Evolutionary conservation across 2,113 vertebrate species (phyloP), one percentile per base, ranked within the genome.

Genomic region (Phaetusa simplex): DNA sequence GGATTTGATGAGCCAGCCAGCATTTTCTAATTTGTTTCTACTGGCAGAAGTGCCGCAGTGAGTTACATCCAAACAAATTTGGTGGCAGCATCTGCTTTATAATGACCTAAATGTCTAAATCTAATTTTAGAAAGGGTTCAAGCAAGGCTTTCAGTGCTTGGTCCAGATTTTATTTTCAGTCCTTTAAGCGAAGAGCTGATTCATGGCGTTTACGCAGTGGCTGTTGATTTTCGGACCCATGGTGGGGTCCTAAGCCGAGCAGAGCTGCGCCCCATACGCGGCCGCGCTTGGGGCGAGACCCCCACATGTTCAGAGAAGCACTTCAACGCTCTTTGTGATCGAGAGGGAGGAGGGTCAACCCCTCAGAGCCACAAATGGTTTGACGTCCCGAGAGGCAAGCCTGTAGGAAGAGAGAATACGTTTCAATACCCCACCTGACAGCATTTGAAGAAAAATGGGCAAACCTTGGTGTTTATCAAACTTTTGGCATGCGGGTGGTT

Each of bases 71-170:
- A 94, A 94, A 97, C 91, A 97, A 85, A 90, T 66, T 34, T 91
- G 70, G 86, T 76, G 81, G 86, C 78, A 90, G 81, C 94, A 95
- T 93, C 73, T 94, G 94, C 91, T 73, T 49, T 73, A 12, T 47
- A 82, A 96, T 95, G 92, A 97, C 79, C 83, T 89, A 96, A 97
- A 96, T 77, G 94, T 97, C 93, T 82, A 93, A 79, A 79, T 30
- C 83, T 94, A 89, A 94, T 80, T 97, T 97, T 95, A 77, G 94
- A 94, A 91, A 45, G 53, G 56, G 78, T 91, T 95, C 89, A 90
- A 36, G 45, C 40, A 18, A 90, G 43, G 81, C 58, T 91, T 38
- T 82, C 74, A 77, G 66, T 55, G 66, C 61, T 77, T 16, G 49
- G 52, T 53, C 40, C 3, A 2, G 61, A 6, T 74, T 66, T 93